A percentile compares a stretch with the other conserved stretches of the same genome.
phyloP scores from a whole-genome alignment of 2,888 invertebrate species.

The Nineta flava region DNA sequence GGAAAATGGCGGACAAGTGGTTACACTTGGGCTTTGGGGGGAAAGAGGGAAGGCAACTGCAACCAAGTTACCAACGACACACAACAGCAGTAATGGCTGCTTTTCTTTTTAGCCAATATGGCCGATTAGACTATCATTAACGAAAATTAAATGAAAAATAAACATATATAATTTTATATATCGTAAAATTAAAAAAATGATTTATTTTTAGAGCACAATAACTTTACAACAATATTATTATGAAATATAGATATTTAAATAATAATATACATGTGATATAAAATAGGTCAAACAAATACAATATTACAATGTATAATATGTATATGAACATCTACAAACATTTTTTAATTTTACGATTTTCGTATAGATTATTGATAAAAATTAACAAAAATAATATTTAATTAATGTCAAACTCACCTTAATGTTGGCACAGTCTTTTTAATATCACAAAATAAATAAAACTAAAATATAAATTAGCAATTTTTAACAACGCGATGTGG shows the following conservation, averaged over 20 bases:
- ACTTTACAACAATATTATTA: not conserved
- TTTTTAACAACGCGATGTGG: not conserved
- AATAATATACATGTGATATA: not conserved
- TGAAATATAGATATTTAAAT: not conserved
- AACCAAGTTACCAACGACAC: not conserved
- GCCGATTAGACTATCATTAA: not conserved
- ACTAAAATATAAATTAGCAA: not conserved
- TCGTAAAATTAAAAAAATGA: not conserved
- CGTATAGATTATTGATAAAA: not conserved
- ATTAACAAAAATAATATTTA: conserved; percentile 3
- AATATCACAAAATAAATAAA: conserved; percentile 13
- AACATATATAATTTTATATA: not conserved
- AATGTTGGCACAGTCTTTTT: conserved; percentile 14
- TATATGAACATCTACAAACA: not conserved
- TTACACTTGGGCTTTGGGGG: conserved; percentile 4
- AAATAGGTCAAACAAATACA: not conserved
- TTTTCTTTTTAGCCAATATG: conserved; percentile 20
- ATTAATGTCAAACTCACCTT: conserved; percentile 7
- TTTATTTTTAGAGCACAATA: not conserved
- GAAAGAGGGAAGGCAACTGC: conserved; percentile 4
- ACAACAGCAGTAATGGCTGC: conserved; percentile 26
- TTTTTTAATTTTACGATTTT: not conserved
- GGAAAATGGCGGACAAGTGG: conserved; percentile 6
- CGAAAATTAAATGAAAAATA: not conserved
- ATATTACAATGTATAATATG: not conserved